phyloP scores from a whole-genome alignment of 2,888 invertebrate species.

The Deilephila elpenor region DNA sequence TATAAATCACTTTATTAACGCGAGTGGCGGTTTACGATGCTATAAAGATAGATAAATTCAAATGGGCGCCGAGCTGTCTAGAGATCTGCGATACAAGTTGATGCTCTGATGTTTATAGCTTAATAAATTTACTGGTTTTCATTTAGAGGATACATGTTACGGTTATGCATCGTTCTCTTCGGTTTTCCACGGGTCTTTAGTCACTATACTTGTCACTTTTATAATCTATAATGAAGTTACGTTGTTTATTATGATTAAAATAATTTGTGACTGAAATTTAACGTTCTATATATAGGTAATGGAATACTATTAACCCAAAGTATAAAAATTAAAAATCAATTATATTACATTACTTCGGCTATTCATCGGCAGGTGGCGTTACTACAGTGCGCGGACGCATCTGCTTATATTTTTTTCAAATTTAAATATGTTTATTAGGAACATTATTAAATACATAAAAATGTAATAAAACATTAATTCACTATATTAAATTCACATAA shows the following conservation, averaged over 20 bases:
- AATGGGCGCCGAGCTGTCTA: slow-evolving; percentile 63
- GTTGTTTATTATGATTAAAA: too few species aligned
- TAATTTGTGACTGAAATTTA: too few species aligned
- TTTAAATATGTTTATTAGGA: not conserved
- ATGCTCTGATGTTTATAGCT: slow-evolving; percentile 43
- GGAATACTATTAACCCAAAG: too few species aligned
- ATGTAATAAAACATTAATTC: not conserved
- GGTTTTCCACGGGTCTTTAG: slow-evolving; percentile 37
- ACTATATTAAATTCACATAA: not conserved
- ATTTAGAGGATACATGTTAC: slow-evolving; percentile 33
- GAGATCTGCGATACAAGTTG: slow-evolving; percentile 52
- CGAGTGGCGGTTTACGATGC: slow-evolving; percentile 71
- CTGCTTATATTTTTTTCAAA: not conserved
- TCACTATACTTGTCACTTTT: not conserved
- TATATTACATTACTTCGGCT: slow-evolving; percentile 43
- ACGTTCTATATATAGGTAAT: too few species aligned
- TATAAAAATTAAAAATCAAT: not conserved
- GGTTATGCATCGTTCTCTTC: slow-evolving; percentile 40
- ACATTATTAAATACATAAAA: not conserved
- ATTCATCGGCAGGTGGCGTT: slow-evolving; percentile 67
- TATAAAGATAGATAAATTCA: slow-evolving; percentile 68
- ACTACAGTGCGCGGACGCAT: slow-evolving; percentile 23
- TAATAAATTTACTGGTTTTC: slow-evolving; percentile 44
- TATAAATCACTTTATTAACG: slow-evolving; percentile 78
- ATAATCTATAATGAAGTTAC: not conserved